These are phyloP conservation scores for Endotricha flammealis DNA, from an alignment of 2,888 invertebrate species.

Conservation along the genomic window DNA sequence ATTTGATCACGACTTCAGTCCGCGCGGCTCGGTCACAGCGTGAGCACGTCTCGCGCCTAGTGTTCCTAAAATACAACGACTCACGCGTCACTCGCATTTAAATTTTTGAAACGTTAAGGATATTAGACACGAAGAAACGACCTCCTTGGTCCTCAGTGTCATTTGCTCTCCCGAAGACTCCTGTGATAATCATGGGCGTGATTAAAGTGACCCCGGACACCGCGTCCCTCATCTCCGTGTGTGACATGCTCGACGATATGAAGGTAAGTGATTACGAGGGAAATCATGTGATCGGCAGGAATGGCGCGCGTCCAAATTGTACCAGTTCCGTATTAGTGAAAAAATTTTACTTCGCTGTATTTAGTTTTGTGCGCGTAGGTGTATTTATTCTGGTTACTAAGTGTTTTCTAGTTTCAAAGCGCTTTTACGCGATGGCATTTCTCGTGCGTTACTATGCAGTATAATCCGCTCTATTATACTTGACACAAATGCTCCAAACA, in stretches of 20 bases:
- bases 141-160: slow-evolving; percentile 57
- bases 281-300: slow-evolving; percentile 38
- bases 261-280: slow-evolving; percentile 49
- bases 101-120: slow-evolving; percentile 25
- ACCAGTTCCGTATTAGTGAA: slow-evolving; percentile 42
- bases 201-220: slow-evolving; percentile 69
- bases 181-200: slow-evolving; percentile 52
- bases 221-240: slow-evolving; percentile 62
- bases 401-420: slow-evolving; percentile 38
- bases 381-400: slow-evolving; percentile 26
- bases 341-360: slow-evolving; percentile 37
- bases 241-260: slow-evolving; percentile 73
- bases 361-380: slow-evolving; percentile 49
- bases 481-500: no score
- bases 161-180: slow-evolving; percentile 26
- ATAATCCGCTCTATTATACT: slow-evolving; percentile 30
- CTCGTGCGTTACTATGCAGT: slow-evolving; percentile 25
- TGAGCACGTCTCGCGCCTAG: slow-evolving; percentile 63
- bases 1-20: slow-evolving; percentile 49
- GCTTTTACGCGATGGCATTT: slow-evolving; percentile 43
- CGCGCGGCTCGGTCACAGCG: slow-evolving; percentile 75
- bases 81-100: slow-evolving; percentile 54
- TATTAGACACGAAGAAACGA: slow-evolving; percentile 52
- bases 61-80: slow-evolving; percentile 52
- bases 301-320: slow-evolving; percentile 42